Evolutionary conservation across 2,888 invertebrate species (phyloP), one percentile per base, ranked within the genome.

Genomic region (Emesis furor): DNA sequence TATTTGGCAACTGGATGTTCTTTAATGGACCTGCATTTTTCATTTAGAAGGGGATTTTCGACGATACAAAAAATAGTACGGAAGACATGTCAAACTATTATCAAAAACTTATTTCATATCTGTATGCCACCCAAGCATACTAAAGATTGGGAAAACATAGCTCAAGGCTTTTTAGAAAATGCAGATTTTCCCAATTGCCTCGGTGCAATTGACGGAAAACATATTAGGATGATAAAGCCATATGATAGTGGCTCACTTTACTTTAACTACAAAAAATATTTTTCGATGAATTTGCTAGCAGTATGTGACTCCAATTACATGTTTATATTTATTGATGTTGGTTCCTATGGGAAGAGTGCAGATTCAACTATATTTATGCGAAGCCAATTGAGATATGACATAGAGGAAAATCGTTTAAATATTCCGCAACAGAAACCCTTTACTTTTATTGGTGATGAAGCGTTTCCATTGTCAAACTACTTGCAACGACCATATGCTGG

Each of bases 301-400:
- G 78, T 88, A 46, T 82, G 83, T 81, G 82, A 88, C 76, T 82
- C 83, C 76, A 82, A 88, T 59, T 86, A 88, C 77, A 80, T 76
- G 73, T 87, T 75, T 69, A 83, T 82, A 81, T 86, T 81, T 84
- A 69, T 81, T 77, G 87, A 86, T 80, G 80, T 86, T 46, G 87
- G 86, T 83, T 83, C 82, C 55, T 85, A 87, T 77, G 85, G 81
- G 71, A 84, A 82, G 78, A 68, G 76, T 69, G 73, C 71, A 4
- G 84, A 81, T 79, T 86, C 83, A 67, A 85, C 88, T 65, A 84
- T 85, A 62, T 88, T 86, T 82, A 37, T 79, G 10, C 77, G 35
- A 42, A 65, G 59, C 62, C 39, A 59, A 59, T 72, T 76, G 46
- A 68, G 24, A 24, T 24, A 24, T 24, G 24, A 24, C 24, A 24